Evolutionary conservation across 2,113 vertebrate species (phyloP).

Genomic region (Brachypodius melanocephalos): DNA sequence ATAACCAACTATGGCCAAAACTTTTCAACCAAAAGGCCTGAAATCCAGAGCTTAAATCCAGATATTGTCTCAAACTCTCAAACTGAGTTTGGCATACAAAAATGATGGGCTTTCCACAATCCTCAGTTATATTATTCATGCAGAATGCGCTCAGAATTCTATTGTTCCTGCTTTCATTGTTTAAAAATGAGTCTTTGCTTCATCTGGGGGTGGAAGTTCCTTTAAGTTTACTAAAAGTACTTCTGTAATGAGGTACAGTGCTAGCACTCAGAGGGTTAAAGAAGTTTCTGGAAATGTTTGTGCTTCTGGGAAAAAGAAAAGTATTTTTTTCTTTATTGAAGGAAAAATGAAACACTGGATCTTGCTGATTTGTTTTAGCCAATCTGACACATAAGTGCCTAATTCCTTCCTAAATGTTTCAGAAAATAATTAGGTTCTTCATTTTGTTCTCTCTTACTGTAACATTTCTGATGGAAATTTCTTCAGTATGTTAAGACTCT

Average conservation of each 20-base stretch:
- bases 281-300: not conserved
- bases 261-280: not conserved
- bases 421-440: not conserved
- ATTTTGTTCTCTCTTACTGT: not conserved
- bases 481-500: not conserved
- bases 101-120: constrained; percentile 19
- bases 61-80: not conserved
- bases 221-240: constrained; percentile 18
- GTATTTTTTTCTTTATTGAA: not conserved
- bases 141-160: constrained; percentile 41
- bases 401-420: not conserved
- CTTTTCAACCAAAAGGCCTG: not conserved
- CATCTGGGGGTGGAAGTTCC: not conserved
- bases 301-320: not conserved
- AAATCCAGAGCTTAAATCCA: not conserved
- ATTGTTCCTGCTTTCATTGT: constrained; percentile 49
- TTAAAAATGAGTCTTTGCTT: constrained; percentile 57
- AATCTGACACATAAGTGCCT: not conserved
- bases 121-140: constrained; percentile 55
- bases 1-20: not conserved
- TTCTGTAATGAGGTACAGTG: not conserved
- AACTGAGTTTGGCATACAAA: constrained; percentile 16
- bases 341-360: not conserved
- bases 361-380: not conserved
- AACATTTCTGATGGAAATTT: not conserved